These are phyloP conservation scores for Zootermopsis nevadensis DNA, from an alignment of 2,888 invertebrate genomes.

Conservation along the genomic window DNA sequence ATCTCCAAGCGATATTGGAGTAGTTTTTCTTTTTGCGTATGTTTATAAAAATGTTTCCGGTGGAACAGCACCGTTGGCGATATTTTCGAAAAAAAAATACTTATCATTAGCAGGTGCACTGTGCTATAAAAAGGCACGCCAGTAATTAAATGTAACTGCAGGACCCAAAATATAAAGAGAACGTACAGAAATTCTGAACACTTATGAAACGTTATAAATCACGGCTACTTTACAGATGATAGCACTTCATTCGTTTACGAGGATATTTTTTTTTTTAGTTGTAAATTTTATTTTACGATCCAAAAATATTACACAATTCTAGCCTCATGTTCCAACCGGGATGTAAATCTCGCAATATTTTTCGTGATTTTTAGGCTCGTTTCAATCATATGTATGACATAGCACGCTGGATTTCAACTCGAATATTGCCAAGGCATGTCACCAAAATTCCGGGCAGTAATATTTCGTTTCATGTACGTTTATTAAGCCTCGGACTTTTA, in stretches of 20 bases:
- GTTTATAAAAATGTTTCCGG: background rate
- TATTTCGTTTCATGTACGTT: no score
- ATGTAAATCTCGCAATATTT: no score
- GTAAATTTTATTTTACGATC: background rate
- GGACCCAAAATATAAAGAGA: background rate
- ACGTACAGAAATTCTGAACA: background rate
- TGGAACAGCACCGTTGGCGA: background rate
- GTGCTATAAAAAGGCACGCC: background rate
- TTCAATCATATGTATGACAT: no score
- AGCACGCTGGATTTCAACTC: no score
- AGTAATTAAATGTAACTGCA: background rate
- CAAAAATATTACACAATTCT: background rate
- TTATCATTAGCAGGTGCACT: background rate
- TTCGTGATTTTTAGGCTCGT: no score
- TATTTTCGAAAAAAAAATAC: background rate
- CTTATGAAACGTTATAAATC: background rate
- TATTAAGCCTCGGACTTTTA: no score
- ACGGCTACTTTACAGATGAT: background rate
- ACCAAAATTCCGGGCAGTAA: no score
- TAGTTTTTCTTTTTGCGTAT: background rate
- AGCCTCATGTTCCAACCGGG: background rate
- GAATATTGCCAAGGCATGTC: no score
- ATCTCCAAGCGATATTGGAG: background rate
- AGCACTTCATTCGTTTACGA: background rate
- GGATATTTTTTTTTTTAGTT: background rate